phyloP scores from a whole-genome alignment of 2,113 vertebrate genomes.

The Ellobius talpinus region DNA sequence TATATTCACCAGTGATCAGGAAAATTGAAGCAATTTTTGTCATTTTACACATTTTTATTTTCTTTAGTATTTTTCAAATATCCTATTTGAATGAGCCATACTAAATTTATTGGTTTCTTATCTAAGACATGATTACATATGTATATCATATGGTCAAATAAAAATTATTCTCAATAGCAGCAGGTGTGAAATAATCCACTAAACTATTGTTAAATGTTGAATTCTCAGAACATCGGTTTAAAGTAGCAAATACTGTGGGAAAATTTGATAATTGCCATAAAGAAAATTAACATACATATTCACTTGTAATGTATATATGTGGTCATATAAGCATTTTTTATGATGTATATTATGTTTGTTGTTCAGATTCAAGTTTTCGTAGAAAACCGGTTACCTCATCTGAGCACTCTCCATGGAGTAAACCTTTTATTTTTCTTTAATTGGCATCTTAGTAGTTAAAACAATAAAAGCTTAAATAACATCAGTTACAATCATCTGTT shows the following conservation, averaged over 20 bases:
- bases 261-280: not conserved
- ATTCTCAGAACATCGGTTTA: not conserved
- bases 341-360: not conserved
- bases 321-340: not conserved
- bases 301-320: too few relatives aligned
- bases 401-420: not conserved
- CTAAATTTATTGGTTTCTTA: not conserved
- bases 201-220: not conserved
- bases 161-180: not conserved
- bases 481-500: not conserved
- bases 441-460: not conserved
- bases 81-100: not conserved
- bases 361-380: not conserved
- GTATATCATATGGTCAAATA: not conserved
- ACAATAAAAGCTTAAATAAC: not conserved
- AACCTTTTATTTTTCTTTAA: not conserved
- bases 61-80: not conserved
- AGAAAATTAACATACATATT: not conserved
- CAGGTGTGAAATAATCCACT: not conserved
- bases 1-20: not conserved
- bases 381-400: not conserved
- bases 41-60: not conserved
- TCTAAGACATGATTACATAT: not conserved
- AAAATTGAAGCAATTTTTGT: not conserved
- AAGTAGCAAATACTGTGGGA: not conserved